Base-by-base conservation (phyloP, 2,888 invertebrate species). In the Perdita meconis region DNA sequence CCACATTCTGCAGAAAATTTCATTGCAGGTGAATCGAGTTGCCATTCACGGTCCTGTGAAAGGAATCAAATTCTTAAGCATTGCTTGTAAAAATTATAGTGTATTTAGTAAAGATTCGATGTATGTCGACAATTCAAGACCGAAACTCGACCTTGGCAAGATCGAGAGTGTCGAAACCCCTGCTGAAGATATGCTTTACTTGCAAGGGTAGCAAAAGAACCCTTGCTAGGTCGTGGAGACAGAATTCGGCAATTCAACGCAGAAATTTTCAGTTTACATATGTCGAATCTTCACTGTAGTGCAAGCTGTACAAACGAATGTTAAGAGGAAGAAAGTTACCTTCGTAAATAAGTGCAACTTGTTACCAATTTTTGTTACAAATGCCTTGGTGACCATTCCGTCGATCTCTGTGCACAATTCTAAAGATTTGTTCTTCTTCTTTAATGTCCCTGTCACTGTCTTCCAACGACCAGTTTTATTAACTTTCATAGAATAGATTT, bases 1-100 rank as follows among this genome's bases (percentile, higher is more conserved):
- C 90, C 92, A 13, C 93, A 87, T 1, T 92, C 87, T 13, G 92
- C 92, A 1, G 94, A 86, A 86, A 95, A 95, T 87, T 95, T 95
- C 0, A 95, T 94, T 63, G 93, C 93, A 1, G 95, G 95, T 38
- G 95, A 87, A 63, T 93, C 92, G 73, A 97, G 94, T 81, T 95
- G 93, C 82, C 95, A 94, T 92, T 96, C 96, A 12, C 96, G 96
- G 82, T 94, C 93, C 96, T 96, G 88, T 40, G 92, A 91, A 59
- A 30, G 26, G 1, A 67, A 55, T 16, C 26, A 36, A 42, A 65
- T 51, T 24, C n/a, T n/a, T n/a, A n/a, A n/a, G n/a, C n/a, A n/a
- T n/a, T n/a, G n/a, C n/a, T n/a, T n/a, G n/a, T n/a, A n/a, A n/a
- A n/a, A n/a, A n/a, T n/a, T n/a, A n/a, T n/a, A n/a, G n/a, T n/a